Evolutionary conservation across 1,140 invertebrate species (phyloP).

Genomic region (Andrena cerasifolii): DNA sequence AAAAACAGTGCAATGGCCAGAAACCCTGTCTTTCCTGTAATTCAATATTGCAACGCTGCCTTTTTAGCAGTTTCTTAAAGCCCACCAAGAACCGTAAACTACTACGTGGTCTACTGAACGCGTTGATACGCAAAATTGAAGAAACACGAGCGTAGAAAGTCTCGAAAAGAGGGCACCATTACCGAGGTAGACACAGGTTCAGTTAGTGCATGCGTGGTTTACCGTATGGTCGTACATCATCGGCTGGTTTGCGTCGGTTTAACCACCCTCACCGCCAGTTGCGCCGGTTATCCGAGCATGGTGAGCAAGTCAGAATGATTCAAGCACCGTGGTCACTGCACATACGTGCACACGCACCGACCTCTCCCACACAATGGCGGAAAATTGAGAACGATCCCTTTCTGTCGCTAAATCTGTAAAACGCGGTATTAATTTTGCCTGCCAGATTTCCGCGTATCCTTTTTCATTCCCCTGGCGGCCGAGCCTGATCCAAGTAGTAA

Average conservation of each 20-base stretch:
- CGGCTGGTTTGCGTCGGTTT: slow-evolving; percentile 52
- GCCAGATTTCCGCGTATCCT: not conserved
- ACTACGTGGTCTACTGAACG: too few relatives aligned
- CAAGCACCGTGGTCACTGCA: slow-evolving; percentile 28
- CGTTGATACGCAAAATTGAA: too few relatives aligned
- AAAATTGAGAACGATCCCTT: slow-evolving; percentile 11
- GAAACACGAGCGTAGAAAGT: too few relatives aligned
- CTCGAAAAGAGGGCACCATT: slow-evolving; percentile 25
- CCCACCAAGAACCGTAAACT: too few relatives aligned
- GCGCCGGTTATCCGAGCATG: slow-evolving; percentile 49
- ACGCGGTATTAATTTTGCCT: not conserved
- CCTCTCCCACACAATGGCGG: not conserved
- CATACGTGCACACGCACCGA: slow-evolving; percentile 1
- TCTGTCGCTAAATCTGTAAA: not conserved
- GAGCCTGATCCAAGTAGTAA: not conserved
- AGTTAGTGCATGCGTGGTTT: slow-evolving; percentile 62
- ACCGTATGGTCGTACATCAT: slow-evolving; percentile 65
- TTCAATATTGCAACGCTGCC: too few relatives aligned
- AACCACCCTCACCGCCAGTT: slow-evolving; percentile 50
- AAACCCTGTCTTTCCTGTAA: too few relatives aligned
- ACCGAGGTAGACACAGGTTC: slow-evolving; percentile 20
- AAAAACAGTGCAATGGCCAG: too few relatives aligned
- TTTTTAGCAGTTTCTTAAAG: too few relatives aligned
- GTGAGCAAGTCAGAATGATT: slow-evolving; percentile 57
- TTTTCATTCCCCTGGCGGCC: too few relatives aligned